Percentiles rank a stretch among this genome's conserved stretches.
phyloP scores from a whole-genome alignment of 1,140 invertebrate species.

The Bombyx mori region ASM3026992v2 NC_085123.1:11249001-11249500 shows the following conservation, averaged over 20 bases:
- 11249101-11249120: constrained; percentile 34
- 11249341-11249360: constrained; percentile 22
- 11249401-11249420: neutral
- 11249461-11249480: constrained; percentile 4
- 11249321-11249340: constrained; percentile 42
- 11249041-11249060: constrained; percentile 59
- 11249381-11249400: constrained; percentile 19
- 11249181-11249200: constrained; percentile 54
- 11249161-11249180: constrained; percentile 55
- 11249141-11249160: constrained; percentile 36
- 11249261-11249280: constrained; percentile 36
- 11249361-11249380: constrained; percentile 49
- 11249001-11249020: constrained; percentile 49
- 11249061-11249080: constrained; percentile 53
- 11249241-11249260: constrained; percentile 65
- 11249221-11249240: constrained; percentile 59
- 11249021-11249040: constrained; percentile 69
- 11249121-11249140: constrained; percentile 38
- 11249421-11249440: too few relatives aligned
- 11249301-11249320: constrained; percentile 61
- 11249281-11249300: constrained; percentile 41
- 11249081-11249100: constrained; percentile 30
- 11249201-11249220: constrained; percentile 56
- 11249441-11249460: neutral
- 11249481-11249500: constrained; percentile 5